These are phyloP conservation scores for Lobophora halterata DNA, from an alignment of 2,888 invertebrate genomes.

Conservation along the genomic window DNA sequence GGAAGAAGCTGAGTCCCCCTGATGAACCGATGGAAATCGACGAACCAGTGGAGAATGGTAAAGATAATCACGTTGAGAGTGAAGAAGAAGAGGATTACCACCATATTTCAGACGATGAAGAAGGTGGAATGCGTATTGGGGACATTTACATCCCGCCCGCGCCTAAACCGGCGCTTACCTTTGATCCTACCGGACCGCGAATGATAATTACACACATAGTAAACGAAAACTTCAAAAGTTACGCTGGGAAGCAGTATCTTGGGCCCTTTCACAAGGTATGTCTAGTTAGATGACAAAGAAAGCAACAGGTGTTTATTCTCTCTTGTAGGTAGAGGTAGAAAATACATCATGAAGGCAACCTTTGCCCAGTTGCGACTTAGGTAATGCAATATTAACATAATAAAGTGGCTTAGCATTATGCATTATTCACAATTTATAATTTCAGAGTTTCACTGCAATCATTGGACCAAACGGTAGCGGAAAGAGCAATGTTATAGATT, in stretches of 20 bases:
- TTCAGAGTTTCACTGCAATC: conserved; percentile 96
- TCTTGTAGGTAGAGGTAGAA: no score
- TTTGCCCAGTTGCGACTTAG: no score
- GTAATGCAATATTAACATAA: no score
- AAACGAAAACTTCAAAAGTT: conserved; percentile 98
- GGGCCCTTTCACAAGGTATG: conserved; percentile 98
- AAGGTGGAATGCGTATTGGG: conserved; percentile 87
- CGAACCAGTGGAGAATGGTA: conserved; percentile 34
- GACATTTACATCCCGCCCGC: conserved; percentile 93
- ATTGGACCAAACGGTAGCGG: conserved; percentile 99
- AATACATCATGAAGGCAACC: no score
- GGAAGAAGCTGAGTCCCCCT: conserved; percentile 42
- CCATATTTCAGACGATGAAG: conserved; percentile 80
- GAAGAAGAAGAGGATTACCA: conserved; percentile 53
- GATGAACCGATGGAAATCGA: conserved; percentile 69
- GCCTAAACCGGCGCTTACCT: conserved; percentile 84
- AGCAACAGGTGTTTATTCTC: no score
- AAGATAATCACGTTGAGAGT: conserved; percentile 34
- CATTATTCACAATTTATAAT: no score
- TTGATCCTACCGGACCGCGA: conserved; percentile 89
- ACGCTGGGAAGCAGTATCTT: conserved; percentile 89
- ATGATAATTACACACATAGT: conserved; percentile 95
- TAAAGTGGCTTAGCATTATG: no score
- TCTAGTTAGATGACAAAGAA: no score
- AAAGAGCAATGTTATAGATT: conserved; percentile 99